Evolutionary conservation across 2,113 vertebrate genomes (phyloP).

Genomic region (Zosterops japonicus): DNA sequence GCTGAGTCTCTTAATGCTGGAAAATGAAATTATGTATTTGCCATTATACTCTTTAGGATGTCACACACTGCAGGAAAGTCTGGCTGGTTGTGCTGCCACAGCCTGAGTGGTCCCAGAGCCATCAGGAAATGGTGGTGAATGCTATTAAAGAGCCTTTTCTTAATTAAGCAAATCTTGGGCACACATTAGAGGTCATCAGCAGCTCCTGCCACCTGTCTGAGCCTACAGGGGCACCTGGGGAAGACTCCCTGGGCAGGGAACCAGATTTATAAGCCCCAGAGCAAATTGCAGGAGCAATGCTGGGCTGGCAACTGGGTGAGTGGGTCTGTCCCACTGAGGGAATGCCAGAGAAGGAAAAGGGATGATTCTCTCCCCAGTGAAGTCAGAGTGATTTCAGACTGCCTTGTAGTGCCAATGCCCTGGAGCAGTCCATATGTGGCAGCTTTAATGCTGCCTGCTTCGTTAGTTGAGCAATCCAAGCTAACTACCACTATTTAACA

Average conservation of each 20-base stretch:
- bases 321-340: neutral
- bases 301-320: neutral
- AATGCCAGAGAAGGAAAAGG: neutral
- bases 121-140: neutral
- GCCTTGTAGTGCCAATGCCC: neutral
- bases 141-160: neutral
- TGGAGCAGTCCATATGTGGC: slow-evolving; percentile 57
- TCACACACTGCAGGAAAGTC: neutral
- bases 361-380: neutral
- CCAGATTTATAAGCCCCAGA: neutral
- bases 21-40: neutral
- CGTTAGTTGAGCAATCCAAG: slow-evolving; percentile 64
- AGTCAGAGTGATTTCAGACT: neutral
- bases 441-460: slow-evolving; percentile 62
- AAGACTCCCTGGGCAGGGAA: neutral
- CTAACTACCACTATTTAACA: slow-evolving; percentile 73
- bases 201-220: neutral
- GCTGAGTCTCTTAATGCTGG: neutral
- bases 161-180: neutral
- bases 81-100: neutral
- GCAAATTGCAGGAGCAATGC: neutral
- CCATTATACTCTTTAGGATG: neutral
- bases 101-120: neutral
- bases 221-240: neutral
- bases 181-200: neutral